Evolutionary conservation across 2,797 vertebrate species (phyloP), one percentile per base, ranked within the genome.

Genomic region (Spinus olivaceus): DNA sequence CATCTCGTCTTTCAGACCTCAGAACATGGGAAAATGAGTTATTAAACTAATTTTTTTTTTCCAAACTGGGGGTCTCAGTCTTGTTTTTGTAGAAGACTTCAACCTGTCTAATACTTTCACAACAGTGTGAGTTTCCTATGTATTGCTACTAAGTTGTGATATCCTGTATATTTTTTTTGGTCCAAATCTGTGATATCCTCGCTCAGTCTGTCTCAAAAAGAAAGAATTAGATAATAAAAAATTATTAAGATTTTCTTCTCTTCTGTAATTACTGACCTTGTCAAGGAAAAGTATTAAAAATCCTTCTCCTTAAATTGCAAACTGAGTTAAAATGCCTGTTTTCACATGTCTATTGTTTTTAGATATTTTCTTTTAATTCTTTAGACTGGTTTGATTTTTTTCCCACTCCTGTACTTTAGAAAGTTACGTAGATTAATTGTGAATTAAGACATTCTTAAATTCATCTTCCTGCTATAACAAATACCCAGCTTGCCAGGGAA

Each of bases 1-100:
- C 19, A 5, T 57, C 60, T 78, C 28, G 42, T 18, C 14, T 88
- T 83, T 81, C 27, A 54, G 32, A 21, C 14, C 27, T 66, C 22
- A 66, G 14, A 44, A 65, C 11, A n/a, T 1, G 1, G 11, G 5
- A 14, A 21, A 65, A 63, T 0, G 0, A 8, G 6, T 72, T 18
- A 54, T 65, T 41, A 65, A 79, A 67, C 6, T 7, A 24, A 2
- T 25, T 81, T 67, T 51, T 83, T 65, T 54, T 77, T 56, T 18
- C 23, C 59, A 74, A 33, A 57, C 41, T 30, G 20, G 14, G 9
- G 23, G 49, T 72, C 53, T 47, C 66, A 54, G 7, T 24, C 19
- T 21, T 11, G 0, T 67, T 70, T 82, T 73, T 11, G 5, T n/a
- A 11, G 14, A 56, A 80, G 21, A 56, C 10, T 46, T 61, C 30